Base-by-base conservation (phyloP, 2,113 vertebrate species). In the Xenus cinereus region DNA sequence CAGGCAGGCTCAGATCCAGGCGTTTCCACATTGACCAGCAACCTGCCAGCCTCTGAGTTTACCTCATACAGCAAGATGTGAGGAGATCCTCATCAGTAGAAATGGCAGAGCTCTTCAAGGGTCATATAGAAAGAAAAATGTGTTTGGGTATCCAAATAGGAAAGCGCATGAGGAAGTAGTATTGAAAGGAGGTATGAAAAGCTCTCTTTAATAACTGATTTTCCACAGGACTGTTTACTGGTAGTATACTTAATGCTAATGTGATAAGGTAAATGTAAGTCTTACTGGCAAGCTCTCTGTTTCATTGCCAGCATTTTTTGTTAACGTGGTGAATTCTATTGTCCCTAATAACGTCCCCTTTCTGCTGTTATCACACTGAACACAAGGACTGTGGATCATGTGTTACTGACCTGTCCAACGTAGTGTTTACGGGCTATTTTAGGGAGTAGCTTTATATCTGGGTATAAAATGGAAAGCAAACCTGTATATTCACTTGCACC, bases 341-440 rank as follows among this genome's bases (percentile, higher is more conserved):
- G n/a, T 26, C 14, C 41, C 41, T 66, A 80, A 16, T 11, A 62
- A 64, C 14, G 7, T 9, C 17, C 73, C 10, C 39, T 56, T 54
- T 14, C 23, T 79, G 1, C 46, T 75, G 18, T 9, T 17, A 22
- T 63, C 60, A 59, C 28, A 12, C 28, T 20, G 5, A 79, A 60
- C 59, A 33, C 9, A 11, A 39, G 43, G 41, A 26, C 43, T 6
- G 0, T 2, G 33, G 27, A 16, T 46, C 8, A 1, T 6, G 5
- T 54, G 23, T 33, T 39, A 11, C 14, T 69, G 32, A 69, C 39
- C 68, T 13, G 9, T 3, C 4, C 35, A 27, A 14, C 10, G 6
- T 0, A 19, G 37, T 23, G 19, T 30, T 66, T 9, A 28, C 23
- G 33, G 19, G 7, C 30, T 50, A 45, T 81, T 74, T 82, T 16